phyloP scores from a whole-genome alignment of 2,113 vertebrate species.

The Entomyzon cyanotis region DNA sequence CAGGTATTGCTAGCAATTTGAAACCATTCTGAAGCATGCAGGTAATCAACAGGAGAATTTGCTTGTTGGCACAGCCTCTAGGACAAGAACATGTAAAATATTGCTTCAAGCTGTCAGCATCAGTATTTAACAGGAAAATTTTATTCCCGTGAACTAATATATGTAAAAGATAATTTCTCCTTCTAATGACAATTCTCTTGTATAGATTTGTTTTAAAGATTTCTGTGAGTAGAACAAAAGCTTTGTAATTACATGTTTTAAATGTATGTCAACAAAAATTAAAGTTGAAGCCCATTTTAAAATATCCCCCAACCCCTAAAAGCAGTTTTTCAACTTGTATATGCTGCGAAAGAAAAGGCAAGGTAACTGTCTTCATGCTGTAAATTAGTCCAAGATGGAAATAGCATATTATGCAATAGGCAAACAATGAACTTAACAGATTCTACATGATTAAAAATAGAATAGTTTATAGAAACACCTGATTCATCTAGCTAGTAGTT shows the following conservation, averaged over 20 bases:
- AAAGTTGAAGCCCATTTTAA: not conserved
- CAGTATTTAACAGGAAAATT: not conserved
- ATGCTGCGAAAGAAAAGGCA: not conserved
- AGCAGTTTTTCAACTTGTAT: not conserved
- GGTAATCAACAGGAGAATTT: not conserved
- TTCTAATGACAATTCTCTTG: not conserved
- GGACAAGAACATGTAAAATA: not conserved
- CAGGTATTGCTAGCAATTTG: not conserved
- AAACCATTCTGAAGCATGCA: not conserved
- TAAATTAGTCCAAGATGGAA: not conserved
- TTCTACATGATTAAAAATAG: not conserved
- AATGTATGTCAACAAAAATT: not conserved
- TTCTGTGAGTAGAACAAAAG: not conserved
- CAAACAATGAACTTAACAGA: not conserved
- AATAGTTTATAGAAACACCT: not conserved
- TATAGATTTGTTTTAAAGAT: not conserved
- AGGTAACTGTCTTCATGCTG: not conserved
- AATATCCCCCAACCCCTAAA: accelerated
- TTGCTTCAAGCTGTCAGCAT: not conserved
- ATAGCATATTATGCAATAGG: not conserved
- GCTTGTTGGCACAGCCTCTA: not conserved
- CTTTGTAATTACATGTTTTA: not conserved
- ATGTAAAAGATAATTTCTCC: not conserved
- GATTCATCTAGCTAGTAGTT: not conserved
- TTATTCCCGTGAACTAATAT: not conserved